Evolutionary conservation across 2,113 vertebrate genomes (phyloP).

Genomic region (Capreolus pygargus): DNA sequence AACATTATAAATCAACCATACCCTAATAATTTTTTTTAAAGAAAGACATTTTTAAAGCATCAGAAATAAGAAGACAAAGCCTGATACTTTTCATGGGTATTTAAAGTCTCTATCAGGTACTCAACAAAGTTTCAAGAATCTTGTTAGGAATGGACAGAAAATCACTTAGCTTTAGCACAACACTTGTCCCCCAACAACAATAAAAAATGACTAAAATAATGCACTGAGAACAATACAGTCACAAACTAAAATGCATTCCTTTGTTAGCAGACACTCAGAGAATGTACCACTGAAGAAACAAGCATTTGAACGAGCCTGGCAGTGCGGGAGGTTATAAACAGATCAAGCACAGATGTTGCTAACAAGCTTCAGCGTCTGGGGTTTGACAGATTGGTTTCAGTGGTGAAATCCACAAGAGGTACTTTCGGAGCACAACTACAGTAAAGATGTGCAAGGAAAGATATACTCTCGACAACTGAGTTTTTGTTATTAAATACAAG

Average conservation of each 20-base stretch:
- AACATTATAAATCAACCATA: not conserved
- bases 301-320: not conserved
- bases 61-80: slow-evolving; percentile 30
- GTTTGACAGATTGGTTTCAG: slow-evolving; percentile 52
- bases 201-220: not conserved
- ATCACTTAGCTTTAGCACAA: not conserved
- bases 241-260: not conserved
- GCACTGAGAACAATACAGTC: not conserved
- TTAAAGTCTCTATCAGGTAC: not conserved
- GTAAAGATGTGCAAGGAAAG: slow-evolving; percentile 28
- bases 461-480: slow-evolving; percentile 31
- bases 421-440: slow-evolving; percentile 22
- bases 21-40: not conserved
- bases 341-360: slow-evolving; percentile 61
- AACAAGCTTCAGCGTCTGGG: slow-evolving; percentile 52
- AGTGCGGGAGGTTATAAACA: slow-evolving; percentile 1
- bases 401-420: slow-evolving; percentile 54
- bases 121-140: not conserved
- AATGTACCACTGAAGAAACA: not conserved
- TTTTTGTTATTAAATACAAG: slow-evolving; percentile 36
- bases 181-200: not conserved
- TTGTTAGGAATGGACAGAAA: not conserved
- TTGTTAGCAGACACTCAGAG: not conserved
- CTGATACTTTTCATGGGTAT: not conserved
- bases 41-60: not conserved